Evolutionary conservation across 2,888 invertebrate species (phyloP), one percentile per base, ranked within the genome.

Genomic region (Druceiella hillmani): DNA sequence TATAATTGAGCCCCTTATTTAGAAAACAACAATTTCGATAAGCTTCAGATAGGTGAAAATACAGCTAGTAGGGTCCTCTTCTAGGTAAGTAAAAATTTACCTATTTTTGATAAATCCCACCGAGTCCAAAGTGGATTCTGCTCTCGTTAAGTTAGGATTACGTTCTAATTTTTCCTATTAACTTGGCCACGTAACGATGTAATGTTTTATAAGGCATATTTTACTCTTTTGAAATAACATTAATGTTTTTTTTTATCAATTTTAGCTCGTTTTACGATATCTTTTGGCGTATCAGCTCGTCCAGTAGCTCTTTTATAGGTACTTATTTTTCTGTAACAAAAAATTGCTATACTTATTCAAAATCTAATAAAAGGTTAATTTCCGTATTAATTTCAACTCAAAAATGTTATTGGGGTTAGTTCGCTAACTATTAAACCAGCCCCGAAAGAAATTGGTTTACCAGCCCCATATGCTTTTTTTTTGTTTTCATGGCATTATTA

Each of bases 381-480:
- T 43, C 25, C 12, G 26, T 35, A 17, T 20, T 39, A 25, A 38
- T 27, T n/a, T 33, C 17, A 38, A 33, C 38, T 33, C 17, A 13
- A 36, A n/a, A 38, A 40, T 24, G 39, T 26, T 33, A 34, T 39
- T 40, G 44, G 40, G 42, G 44, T 40, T 33, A 39, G 44, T 39
- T 43, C 38, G 43, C 29, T 38, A 38, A 29, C 25, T 43, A 31
- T 38, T 40, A 43, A 43, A 45, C 43, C 40, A 43, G 33, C 45
- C 40, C 40, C 37, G 38, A 35, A 36, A 45, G 26, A 45, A 38
- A 34, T 40, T 40, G 27, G 43, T 43, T 43, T 40, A 45, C 40
- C 34, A 45, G 32, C 45, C 45, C 37, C 37, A 24, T 14, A 17
- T 10, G 4, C 15, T 14, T 11, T 43, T 43, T n/a, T 37, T 43